phyloP scores from a whole-genome alignment of 2,797 vertebrate species.

The Pseudochaenichthys georgianus region DNA sequence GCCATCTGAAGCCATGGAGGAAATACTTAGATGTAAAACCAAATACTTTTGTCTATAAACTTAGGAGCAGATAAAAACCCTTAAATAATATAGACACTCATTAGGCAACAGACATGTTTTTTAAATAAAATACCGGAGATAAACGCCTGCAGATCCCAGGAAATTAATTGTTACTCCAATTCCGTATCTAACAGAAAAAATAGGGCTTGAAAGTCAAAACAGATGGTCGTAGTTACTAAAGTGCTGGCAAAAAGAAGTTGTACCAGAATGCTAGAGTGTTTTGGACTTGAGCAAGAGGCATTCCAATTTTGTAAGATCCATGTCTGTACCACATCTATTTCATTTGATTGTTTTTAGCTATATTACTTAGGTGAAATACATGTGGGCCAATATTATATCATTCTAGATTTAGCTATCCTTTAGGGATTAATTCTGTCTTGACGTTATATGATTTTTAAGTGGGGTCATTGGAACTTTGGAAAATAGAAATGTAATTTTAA shows the following conservation, averaged over 20 bases:
- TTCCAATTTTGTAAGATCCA: background rate
- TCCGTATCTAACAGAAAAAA: background rate
- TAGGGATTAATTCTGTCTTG: background rate
- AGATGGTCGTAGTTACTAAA: background rate
- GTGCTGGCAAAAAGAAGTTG: background rate
- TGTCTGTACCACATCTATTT: background rate
- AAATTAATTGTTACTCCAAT: background rate
- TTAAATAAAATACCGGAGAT: background rate
- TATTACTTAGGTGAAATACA: background rate
- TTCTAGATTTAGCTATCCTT: too few species aligned
- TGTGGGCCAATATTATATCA: background rate
- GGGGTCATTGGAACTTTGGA: background rate
- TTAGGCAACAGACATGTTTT: background rate
- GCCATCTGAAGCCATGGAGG: background rate
- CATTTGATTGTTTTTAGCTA: background rate
- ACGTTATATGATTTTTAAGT: background rate
- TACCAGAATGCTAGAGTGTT: background rate
- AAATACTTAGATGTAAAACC: conserved; percentile 6
- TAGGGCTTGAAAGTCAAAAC: background rate
- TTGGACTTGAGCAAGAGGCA: background rate
- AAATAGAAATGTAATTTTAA: background rate
- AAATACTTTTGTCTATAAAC: conserved; percentile 1
- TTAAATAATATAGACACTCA: background rate
- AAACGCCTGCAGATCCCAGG: background rate
- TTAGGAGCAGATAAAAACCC: background rate